Evolutionary conservation across 2,888 invertebrate species (phyloP).

Genomic region (Slavum lentiscoides): DNA sequence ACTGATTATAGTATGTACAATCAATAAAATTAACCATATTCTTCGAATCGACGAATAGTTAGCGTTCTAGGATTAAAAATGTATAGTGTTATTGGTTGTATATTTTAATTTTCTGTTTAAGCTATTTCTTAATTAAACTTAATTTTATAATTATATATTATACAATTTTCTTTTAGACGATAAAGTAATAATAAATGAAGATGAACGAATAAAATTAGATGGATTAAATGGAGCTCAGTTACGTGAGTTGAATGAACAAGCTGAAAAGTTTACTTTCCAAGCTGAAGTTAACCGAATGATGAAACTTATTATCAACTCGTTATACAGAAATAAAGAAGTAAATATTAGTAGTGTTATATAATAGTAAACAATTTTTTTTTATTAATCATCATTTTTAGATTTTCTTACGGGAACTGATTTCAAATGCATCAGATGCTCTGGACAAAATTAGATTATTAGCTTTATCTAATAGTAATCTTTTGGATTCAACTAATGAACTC

Average conservation of each 20-base stretch:
- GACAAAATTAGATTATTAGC: constrained; percentile 96
- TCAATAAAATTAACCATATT: no score
- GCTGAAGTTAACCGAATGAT: constrained; percentile 99
- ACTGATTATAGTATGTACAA: no score
- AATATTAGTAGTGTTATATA: constrained; percentile 54
- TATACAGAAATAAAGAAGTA: constrained; percentile 97
- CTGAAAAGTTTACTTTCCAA: constrained; percentile 89
- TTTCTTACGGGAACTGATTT: constrained; percentile 95
- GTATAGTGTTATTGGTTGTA: no score
- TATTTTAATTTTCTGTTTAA: no score
- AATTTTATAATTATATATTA: not conserved
- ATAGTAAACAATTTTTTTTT: not conserved
- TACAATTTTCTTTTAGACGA: constrained; percentile 68
- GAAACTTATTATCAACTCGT: constrained; percentile 99
- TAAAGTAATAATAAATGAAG: constrained; percentile 87
- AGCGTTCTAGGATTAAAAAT: no score
- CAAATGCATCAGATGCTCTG: constrained; percentile 97
- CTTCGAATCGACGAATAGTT: no score
- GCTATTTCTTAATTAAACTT: no score
- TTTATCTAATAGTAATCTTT: constrained; percentile 79
- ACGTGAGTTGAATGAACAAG: constrained; percentile 84
- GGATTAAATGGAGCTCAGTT: constrained; percentile 91
- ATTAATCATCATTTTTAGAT: constrained; percentile 66
- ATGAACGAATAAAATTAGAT: constrained; percentile 94
- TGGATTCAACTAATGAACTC: constrained; percentile 80